These are phyloP conservation scores for Calycopis cecrops DNA, from an alignment of 1,140 invertebrate genomes.

Conservation along the genomic window DNA sequence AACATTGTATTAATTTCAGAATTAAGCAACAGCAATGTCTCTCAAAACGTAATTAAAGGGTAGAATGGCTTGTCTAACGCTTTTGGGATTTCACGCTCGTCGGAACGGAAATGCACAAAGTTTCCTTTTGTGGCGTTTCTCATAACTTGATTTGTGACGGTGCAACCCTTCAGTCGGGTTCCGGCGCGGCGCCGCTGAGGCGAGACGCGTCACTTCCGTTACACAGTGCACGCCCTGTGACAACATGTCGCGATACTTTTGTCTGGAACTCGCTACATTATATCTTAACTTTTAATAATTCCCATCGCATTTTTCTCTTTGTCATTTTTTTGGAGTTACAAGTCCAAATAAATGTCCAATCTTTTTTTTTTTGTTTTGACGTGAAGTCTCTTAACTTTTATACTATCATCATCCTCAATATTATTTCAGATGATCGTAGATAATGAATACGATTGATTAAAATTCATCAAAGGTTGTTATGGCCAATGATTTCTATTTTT, in stretches of 20 bases:
- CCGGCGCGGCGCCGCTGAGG: slow-evolving; percentile 59
- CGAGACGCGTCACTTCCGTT: slow-evolving; percentile 61
- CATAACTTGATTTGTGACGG: slow-evolving; percentile 72
- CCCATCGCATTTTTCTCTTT: slow-evolving; percentile 4
- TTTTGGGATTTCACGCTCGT: slow-evolving; percentile 60
- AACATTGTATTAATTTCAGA: too few species aligned
- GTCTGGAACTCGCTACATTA: slow-evolving; percentile 23
- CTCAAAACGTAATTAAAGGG: slow-evolving; percentile 39
- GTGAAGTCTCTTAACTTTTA: too few species aligned
- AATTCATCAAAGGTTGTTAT: too few species aligned
- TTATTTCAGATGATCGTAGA: too few species aligned
- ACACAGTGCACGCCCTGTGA: slow-evolving; percentile 16
- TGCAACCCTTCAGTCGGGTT: slow-evolving; percentile 65
- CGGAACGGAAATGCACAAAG: slow-evolving; percentile 68
- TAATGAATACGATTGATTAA: too few species aligned
- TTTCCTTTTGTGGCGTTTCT: slow-evolving; percentile 72
- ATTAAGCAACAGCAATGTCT: slow-evolving; percentile 25
- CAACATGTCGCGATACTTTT: slow-evolving; percentile 17
- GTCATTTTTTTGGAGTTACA: not conserved
- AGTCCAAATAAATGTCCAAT: not conserved
- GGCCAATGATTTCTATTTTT: too few species aligned
- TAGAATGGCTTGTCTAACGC: slow-evolving; percentile 35
- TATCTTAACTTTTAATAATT: slow-evolving; percentile 18
- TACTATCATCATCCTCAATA: too few species aligned
- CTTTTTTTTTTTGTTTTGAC: not conserved